Percentiles rank a stretch among this genome's conserved stretches.
These are phyloP conservation scores for Ciona savignyi DNA, from an alignment of 23 tunicate species.

Conservation along the genomic window DNA sequence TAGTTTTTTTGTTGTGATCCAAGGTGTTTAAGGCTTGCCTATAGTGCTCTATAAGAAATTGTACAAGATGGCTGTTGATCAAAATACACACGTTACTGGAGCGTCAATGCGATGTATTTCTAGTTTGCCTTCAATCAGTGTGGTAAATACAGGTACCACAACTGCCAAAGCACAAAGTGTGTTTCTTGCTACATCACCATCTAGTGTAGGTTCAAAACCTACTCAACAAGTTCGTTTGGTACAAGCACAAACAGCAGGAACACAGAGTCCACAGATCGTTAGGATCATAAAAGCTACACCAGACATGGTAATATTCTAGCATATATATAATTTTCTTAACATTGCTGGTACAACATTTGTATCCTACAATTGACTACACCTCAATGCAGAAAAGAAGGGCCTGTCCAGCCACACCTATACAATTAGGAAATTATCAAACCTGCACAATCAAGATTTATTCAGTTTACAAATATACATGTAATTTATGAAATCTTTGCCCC, in stretches of 20 bases:
- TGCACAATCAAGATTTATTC: not conserved
- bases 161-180: not conserved
- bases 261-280: slow-evolving; percentile 18
- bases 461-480: no score
- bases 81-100: not conserved
- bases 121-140: not conserved
- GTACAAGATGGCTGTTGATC: not conserved
- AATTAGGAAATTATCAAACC: not conserved
- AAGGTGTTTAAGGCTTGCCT: no score
- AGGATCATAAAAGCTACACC: slow-evolving; percentile 18
- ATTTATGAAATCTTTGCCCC: no score
- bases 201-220: not conserved
- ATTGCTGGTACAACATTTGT: not conserved
- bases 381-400: not conserved
- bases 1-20: no score
- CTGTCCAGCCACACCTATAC: no score
- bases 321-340: not conserved
- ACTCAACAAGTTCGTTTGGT: slow-evolving; percentile 5
- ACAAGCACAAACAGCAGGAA: not conserved
- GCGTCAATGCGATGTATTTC: not conserved
- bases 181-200: not conserved
- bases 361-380: not conserved
- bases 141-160: slow-evolving; percentile 1
- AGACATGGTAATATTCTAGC: slow-evolving; percentile 2
- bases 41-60: no score